Conservation (phyloP, 1,140 invertebrate genomes). For the Hestina assimilis region DNA sequence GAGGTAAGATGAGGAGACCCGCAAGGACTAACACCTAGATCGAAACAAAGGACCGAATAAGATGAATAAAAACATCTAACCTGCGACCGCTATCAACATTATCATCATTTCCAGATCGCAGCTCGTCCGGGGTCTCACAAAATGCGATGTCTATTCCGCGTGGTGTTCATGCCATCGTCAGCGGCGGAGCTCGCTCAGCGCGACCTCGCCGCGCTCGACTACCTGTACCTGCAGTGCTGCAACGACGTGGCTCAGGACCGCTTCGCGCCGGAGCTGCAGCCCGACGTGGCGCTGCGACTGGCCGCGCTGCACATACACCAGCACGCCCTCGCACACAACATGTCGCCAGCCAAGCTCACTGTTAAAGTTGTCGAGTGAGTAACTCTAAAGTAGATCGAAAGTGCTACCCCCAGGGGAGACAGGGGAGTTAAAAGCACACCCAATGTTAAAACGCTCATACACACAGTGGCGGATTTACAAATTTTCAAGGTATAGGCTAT, state of each 20-base stretch:
- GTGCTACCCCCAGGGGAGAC: too few species aligned
- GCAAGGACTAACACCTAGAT: too few species aligned
- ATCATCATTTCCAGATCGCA: slow-evolving; percentile 85
- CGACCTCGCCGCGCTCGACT: slow-evolving; percentile 92
- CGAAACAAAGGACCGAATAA: too few species aligned
- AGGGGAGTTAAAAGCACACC: too few species aligned
- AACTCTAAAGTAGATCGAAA: too few species aligned
- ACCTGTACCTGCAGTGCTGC: slow-evolving; percentile 94
- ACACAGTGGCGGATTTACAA: too few species aligned
- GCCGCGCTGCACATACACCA: slow-evolving; percentile 95
- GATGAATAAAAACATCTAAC: too few species aligned
- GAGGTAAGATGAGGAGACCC: too few species aligned
- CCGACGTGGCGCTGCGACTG: slow-evolving; percentile 90
- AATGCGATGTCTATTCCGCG: slow-evolving; percentile 91
- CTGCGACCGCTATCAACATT: neutral
- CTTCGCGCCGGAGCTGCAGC: slow-evolving; percentile 93
- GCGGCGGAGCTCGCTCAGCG: slow-evolving; percentile 89
- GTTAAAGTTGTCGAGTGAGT: slow-evolving; percentile 94
- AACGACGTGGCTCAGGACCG: slow-evolving; percentile 95
- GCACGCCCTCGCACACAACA: slow-evolving; percentile 88
- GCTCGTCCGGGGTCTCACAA: slow-evolving; percentile 92
- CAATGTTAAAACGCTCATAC: too few species aligned
- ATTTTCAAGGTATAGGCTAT: too few species aligned
- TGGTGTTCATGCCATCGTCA: slow-evolving; percentile 92
- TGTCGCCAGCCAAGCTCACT: slow-evolving; percentile 86